Evolutionary conservation across 2,113 vertebrate species (phyloP).

Genomic region (Phyllostomus discolor): DNA sequence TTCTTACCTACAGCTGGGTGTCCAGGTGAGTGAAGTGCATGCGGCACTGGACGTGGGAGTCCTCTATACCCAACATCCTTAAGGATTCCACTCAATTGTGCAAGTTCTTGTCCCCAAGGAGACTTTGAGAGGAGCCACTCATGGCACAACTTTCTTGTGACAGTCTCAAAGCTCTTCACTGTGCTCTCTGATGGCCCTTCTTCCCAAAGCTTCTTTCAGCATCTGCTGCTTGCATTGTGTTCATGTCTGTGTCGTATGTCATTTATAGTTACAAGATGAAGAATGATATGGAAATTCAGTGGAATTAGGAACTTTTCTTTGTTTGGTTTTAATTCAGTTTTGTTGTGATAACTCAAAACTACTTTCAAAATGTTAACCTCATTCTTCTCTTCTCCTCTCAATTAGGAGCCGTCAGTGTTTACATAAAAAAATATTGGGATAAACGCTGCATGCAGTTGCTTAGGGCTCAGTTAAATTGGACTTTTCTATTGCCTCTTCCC

Average conservation of each 20-base stretch:
- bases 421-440: neutral
- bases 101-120: neutral
- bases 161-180: neutral
- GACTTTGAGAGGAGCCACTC: neutral
- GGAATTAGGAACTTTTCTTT: neutral
- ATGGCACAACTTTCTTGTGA: neutral
- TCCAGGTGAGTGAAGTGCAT: neutral
- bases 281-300: neutral
- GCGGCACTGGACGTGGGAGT: neutral
- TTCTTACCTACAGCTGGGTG: neutral
- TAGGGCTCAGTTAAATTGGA: neutral
- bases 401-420: neutral
- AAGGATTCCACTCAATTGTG: neutral
- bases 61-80: neutral
- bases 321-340: neutral
- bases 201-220: neutral
- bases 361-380: neutral
- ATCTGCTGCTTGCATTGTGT: neutral
- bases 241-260: neutral
- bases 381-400: neutral
- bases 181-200: neutral
- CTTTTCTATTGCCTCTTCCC: neutral
- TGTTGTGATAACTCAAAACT: neutral
- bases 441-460: neutral
- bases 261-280: neutral